Evolutionary conservation across 2,888 invertebrate species (phyloP).

Genomic region (Microchrysa polita): DNA sequence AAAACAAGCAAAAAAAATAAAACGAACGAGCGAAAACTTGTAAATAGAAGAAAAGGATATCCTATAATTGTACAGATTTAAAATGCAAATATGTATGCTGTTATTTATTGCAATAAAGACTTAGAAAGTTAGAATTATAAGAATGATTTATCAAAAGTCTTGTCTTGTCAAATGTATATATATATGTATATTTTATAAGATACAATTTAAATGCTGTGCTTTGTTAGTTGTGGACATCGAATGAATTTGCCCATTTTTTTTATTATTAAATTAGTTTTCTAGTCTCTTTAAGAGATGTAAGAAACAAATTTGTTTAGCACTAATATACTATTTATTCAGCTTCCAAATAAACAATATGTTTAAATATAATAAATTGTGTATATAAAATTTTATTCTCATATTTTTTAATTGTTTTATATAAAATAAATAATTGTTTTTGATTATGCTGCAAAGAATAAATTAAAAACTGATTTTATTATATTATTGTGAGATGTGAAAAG

Average conservation of each 20-base stretch:
- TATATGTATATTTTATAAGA: too few species aligned
- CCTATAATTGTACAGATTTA: conserved; percentile 19
- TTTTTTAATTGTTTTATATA: conserved; percentile 11
- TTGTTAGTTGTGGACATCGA: conserved; percentile 26
- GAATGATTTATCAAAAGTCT: not conserved
- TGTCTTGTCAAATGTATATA: too few species aligned
- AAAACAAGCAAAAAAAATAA: not conserved
- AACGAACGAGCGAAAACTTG: not conserved
- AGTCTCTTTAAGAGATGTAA: conserved; percentile 42
- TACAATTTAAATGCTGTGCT: conserved; percentile 10
- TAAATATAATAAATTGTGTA: conserved; percentile 16
- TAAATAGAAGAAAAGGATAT: not conserved
- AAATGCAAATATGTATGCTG: conserved; percentile 21
- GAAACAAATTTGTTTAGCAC: not conserved
- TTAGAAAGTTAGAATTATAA: conserved; percentile 9
- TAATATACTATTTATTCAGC: conserved; percentile 35
- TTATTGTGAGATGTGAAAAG: conserved; percentile 13
- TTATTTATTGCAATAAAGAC: conserved; percentile 35
- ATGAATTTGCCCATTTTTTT: conserved; percentile 1
- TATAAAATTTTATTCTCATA: conserved; percentile 1
- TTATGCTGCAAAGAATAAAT: conserved; percentile 27
- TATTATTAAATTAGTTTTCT: conserved; percentile 7
- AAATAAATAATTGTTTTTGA: conserved; percentile 19
- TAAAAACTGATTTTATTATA: conserved; percentile 18
- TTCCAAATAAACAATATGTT: conserved; percentile 8